Percentiles rank a stretch among this genome's conserved stretches.
phyloP scores from a whole-genome alignment of 53 echinoderm and acorn worm genomes.

The Holothuria leucospilota region DNA sequence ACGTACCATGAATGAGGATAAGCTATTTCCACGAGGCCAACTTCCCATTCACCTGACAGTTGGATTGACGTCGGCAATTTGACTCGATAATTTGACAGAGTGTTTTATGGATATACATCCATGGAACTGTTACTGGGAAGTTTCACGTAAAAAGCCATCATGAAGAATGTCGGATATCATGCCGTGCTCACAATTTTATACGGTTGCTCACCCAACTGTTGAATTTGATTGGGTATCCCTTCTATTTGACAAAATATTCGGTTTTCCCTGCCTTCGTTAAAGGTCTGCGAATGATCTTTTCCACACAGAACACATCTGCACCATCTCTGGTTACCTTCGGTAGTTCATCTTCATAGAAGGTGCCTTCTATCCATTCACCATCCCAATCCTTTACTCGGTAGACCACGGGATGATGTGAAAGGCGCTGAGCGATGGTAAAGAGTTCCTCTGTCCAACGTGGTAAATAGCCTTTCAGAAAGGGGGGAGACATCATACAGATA shows the following conservation, averaged over 20 bases:
- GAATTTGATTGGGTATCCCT: background rate
- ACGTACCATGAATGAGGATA: slow-evolving; percentile 34
- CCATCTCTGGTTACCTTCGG: slow-evolving; percentile 43
- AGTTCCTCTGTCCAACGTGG: slow-evolving; percentile 62
- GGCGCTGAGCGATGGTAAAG: slow-evolving; percentile 38
- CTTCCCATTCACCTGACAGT: too few relatives aligned
- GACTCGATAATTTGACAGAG: slow-evolving; percentile 5
- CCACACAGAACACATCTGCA: background rate
- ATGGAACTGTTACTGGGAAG: slow-evolving; percentile 35
- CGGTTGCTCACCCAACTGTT: background rate
- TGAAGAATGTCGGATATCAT: background rate
- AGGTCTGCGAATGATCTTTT: background rate
- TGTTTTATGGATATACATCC: slow-evolving; percentile 29
- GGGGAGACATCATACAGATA: slow-evolving; percentile 30
- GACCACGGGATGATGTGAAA: background rate
- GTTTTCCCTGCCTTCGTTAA: background rate
- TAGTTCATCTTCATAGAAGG: slow-evolving; percentile 56
- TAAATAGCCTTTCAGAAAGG: slow-evolving; percentile 56
- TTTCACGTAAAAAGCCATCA: background rate
- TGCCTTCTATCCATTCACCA: background rate
- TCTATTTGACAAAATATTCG: slow-evolving; percentile 38
- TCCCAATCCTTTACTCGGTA: slow-evolving; percentile 40
- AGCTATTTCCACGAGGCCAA: slow-evolving; percentile 18
- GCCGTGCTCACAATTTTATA: background rate
- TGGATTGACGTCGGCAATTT: too few relatives aligned